Conservation (phyloP, 2,797 vertebrate genomes). For the Siniperca undulata region DNA sequence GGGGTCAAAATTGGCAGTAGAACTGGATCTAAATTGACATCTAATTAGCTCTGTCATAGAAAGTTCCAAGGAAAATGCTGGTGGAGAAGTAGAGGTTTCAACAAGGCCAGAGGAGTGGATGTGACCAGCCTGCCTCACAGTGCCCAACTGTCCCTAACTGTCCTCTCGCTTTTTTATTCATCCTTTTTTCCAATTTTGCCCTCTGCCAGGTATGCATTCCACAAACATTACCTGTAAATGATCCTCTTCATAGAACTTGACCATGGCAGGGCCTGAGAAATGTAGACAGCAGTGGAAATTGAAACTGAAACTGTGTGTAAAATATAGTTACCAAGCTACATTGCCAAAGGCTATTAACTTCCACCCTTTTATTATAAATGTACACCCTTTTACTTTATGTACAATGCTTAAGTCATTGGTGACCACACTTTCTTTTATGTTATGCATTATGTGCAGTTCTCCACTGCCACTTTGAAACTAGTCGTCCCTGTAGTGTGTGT, state of each 20-base stretch:
- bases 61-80: neutral
- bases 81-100: conserved; percentile 28
- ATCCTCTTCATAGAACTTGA: conserved; percentile 41
- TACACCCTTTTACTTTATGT: neutral
- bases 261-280: conserved; percentile 4
- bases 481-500: conserved; percentile 11
- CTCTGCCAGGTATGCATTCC: conserved; percentile 44
- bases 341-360: conserved; percentile 19
- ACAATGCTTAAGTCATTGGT: neutral
- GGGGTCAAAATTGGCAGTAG: neutral
- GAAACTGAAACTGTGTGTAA: conserved; percentile 36
- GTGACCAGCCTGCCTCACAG: conserved; percentile 47
- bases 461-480: conserved; percentile 34
- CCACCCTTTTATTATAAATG: conserved; percentile 14
- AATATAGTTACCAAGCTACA: conserved; percentile 7
- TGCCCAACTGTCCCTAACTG: conserved; percentile 37
- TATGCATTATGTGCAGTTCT: conserved; percentile 16
- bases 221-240: conserved; percentile 61
- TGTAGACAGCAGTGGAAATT: conserved; percentile 23
- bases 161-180: conserved; percentile 41
- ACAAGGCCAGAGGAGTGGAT: conserved; percentile 22
- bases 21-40: conserved; percentile 3
- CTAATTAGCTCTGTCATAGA: conserved; percentile 8
- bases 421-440: conserved; percentile 15
- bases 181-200: neutral